Evolutionary conservation across 30 jellyfish, hydroid and myxozoan genomes (phyloP), one percentile per base, ranked within the genome.

Genomic region (Pelagia noctiluca): DNA sequence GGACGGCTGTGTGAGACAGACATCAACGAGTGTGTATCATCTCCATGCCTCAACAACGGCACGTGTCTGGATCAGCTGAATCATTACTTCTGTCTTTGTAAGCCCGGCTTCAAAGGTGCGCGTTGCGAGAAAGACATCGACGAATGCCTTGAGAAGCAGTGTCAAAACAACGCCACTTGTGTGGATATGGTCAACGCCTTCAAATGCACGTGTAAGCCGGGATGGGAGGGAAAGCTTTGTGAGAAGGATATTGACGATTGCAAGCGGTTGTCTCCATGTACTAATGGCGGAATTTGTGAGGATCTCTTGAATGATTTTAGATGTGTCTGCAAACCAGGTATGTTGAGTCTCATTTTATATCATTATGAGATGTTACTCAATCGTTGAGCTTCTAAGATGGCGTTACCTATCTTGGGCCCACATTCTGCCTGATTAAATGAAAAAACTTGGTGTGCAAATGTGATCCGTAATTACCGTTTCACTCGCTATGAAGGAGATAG

Each of bases 321-420:
- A 4, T 94, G 99, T 78, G 80, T 63, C 37, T 88, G 99, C 74
- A 50, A 63, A 32, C 74, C 86, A 29, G 98, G 98, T 91, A 49
- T 3, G 95, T 33, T 0, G 29, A 19, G 34, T 3, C 12, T 49
- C 13, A 24, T 11, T 0, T 33, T 1, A 29, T 49, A 46, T 25
- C 23, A 25, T 10, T 26, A 24, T 50, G 26, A 31, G 13, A 24
- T 53, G 26, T 16, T 19, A n/a, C n/a, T n/a, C n/a, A n/a, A n/a
- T n/a, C n/a, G n/a, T n/a, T n/a, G n/a, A n/a, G n/a, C n/a, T n/a
- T n/a, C n/a, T n/a, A n/a, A n/a, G n/a, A n/a, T n/a, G n/a, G n/a
- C n/a, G n/a, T n/a, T n/a, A n/a, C n/a, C n/a, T n/a, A n/a, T n/a
- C n/a, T n/a, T n/a, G n/a, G n/a, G n/a, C n/a, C n/a, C n/a, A n/a